Percentiles rank a stretch among this genome's conserved stretches.
These are phyloP conservation scores for Silurus asotus DNA, from an alignment of 2,113 vertebrate species.

Conservation along the genomic window DNA sequence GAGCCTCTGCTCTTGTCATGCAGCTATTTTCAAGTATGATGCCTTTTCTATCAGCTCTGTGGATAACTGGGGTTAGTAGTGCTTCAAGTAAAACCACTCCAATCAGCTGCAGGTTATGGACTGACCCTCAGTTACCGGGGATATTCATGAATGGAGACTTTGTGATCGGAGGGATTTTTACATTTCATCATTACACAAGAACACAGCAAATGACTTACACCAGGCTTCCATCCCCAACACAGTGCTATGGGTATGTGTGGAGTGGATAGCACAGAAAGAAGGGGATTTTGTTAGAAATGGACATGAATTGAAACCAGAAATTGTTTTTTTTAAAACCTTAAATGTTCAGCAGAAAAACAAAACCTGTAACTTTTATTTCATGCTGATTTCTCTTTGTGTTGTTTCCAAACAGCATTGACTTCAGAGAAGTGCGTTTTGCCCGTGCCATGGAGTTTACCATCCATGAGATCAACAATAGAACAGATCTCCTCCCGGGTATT, in stretches of 20 bases:
- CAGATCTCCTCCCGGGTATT: conserved; percentile 60
- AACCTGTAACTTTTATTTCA: background rate
- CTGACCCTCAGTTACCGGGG: conserved; percentile 47
- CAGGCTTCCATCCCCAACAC: conserved; percentile 55
- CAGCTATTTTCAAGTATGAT: background rate
- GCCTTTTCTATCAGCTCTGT: conserved; percentile 16
- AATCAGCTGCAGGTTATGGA: conserved; percentile 59
- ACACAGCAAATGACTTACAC: conserved; percentile 60
- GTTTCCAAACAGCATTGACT: conserved; percentile 58
- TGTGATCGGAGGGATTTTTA: conserved; percentile 67
- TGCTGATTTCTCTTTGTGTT: background rate
- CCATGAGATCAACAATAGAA: conserved; percentile 70
- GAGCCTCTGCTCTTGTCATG: background rate
- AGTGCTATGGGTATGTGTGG: conserved; percentile 59
- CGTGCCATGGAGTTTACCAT: conserved; percentile 68
- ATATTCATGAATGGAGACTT: conserved; percentile 66
- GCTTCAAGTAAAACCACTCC: background rate
- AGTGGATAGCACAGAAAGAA: background rate
- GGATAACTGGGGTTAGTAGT: conserved; percentile 15
- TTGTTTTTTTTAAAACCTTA: background rate
- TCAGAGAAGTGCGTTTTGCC: conserved; percentile 63
- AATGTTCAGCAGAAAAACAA: background rate
- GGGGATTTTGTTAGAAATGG: background rate
- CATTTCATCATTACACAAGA: conserved; percentile 58
- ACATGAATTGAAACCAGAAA: background rate